Evolutionary conservation across 2,888 invertebrate genomes (phyloP).

Genomic region (Monoplex corrugatus): DNA sequence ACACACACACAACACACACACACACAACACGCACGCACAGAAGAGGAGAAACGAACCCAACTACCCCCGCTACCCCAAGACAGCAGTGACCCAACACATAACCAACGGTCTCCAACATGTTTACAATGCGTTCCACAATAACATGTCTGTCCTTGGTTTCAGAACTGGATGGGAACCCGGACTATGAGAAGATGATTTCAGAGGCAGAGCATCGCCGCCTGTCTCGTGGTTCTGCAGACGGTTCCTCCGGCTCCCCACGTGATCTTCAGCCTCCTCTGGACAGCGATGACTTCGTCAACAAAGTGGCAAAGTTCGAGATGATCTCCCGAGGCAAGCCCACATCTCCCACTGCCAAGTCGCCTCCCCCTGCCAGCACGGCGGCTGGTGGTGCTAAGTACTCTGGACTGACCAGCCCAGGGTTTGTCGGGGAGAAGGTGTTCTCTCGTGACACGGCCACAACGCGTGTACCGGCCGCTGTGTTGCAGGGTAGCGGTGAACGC

Average conservation of each 20-base stretch:
- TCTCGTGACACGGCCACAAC: conserved; percentile 77
- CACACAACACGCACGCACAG: too few relatives aligned
- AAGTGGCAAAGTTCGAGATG: conserved; percentile 89
- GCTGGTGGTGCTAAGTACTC: conserved; percentile 46
- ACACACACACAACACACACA: too few relatives aligned
- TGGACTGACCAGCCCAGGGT: conserved; percentile 50
- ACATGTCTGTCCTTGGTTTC: conserved; percentile 45
- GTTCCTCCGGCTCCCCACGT: conserved; percentile 60
- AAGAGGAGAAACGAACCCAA: too few relatives aligned
- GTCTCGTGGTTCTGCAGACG: conserved; percentile 52
- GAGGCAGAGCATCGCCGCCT: conserved; percentile 62
- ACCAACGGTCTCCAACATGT: background rate
- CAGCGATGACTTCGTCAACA: conserved; percentile 86
- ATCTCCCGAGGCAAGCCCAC: conserved; percentile 70
- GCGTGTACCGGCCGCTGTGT: conserved; percentile 72
- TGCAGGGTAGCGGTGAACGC: conserved; percentile 61
- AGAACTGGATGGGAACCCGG: conserved; percentile 75
- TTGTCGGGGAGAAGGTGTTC: conserved; percentile 77
- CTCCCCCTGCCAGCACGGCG: background rate
- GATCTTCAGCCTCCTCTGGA: conserved; percentile 78
- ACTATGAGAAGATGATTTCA: conserved; percentile 76
- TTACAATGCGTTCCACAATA: background rate
- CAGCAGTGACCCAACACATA: too few relatives aligned
- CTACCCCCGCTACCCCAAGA: background rate
- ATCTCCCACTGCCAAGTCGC: conserved; percentile 39